Evolutionary conservation across 2,797 vertebrate species (phyloP).

Genomic region (Petrocephalus sullivani): DNA sequence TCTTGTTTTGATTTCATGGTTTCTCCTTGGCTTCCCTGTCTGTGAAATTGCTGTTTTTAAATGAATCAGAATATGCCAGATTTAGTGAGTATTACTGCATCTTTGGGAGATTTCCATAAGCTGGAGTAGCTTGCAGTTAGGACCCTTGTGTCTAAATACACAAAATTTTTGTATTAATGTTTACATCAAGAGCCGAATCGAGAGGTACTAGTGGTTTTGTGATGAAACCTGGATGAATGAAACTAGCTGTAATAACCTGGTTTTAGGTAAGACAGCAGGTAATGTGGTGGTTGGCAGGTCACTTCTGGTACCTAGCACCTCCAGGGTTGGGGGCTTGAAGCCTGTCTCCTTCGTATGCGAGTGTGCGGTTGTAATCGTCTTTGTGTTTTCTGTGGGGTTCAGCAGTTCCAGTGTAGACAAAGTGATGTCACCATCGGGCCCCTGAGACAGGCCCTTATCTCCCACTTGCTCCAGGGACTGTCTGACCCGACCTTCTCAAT

Average conservation of each 20-base stretch:
- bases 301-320: neutral
- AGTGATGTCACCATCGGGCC: neutral
- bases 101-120: neutral
- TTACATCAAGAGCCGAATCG: neutral
- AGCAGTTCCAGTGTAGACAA: neutral
- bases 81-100: slow-evolving; percentile 18
- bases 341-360: neutral
- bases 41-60: neutral
- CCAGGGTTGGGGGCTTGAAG: neutral
- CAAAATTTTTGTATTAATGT: neutral
- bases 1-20: neutral
- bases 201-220: neutral
- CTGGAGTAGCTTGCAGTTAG: neutral
- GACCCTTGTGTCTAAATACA: neutral
- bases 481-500: neutral
- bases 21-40: neutral
- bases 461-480: neutral
- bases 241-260: neutral
- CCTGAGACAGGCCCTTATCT: neutral
- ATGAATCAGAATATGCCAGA: neutral
- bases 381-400: neutral
- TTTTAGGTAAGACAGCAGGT: neutral
- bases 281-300: neutral
- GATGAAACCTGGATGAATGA: neutral
- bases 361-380: neutral